A percentile compares a stretch with the other conserved stretches of the same genome.
phyloP scores from a whole-genome alignment of 2,113 vertebrate species.

The Trematomus loennbergii region DNA sequence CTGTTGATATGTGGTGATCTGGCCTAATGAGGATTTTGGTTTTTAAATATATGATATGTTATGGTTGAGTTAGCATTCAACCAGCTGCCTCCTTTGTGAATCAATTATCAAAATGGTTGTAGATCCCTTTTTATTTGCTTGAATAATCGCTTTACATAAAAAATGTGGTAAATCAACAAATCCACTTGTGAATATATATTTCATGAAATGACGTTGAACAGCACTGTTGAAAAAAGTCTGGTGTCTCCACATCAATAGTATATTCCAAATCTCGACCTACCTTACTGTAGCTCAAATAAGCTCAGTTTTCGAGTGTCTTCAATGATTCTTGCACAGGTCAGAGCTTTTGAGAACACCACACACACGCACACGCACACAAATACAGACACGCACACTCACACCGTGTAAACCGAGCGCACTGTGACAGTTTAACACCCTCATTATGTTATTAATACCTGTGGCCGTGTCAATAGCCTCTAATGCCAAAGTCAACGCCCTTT shows the following conservation, averaged over 20 bases:
- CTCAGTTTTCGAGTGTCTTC: not conserved
- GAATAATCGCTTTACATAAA: not conserved
- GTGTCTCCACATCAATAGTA: not conserved
- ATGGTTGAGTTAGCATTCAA: not conserved
- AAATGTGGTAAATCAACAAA: not conserved
- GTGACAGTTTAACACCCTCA: slow-evolving; percentile 68
- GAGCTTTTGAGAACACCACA: not conserved
- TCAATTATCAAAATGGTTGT: not conserved
- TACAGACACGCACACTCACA: slow-evolving; percentile 15
- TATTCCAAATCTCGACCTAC: not conserved
- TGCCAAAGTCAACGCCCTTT: slow-evolving; percentile 69
- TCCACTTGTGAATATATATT: not conserved
- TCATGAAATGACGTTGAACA: not conserved
- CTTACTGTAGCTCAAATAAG: too few species aligned
- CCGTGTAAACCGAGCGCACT: slow-evolving; percentile 39
- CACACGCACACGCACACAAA: not conserved
- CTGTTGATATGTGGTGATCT: not conserved
- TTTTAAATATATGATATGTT: not conserved
- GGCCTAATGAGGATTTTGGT: not conserved
- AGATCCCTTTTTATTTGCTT: not conserved
- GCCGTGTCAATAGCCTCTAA: slow-evolving; percentile 71
- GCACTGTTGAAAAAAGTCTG: not conserved
- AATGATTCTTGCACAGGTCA: not conserved
- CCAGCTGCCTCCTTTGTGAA: not conserved
- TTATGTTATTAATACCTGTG: slow-evolving; percentile 78